Evolutionary conservation across 1,140 invertebrate genomes (phyloP).

Genomic region (Papilio xuthus): DNA sequence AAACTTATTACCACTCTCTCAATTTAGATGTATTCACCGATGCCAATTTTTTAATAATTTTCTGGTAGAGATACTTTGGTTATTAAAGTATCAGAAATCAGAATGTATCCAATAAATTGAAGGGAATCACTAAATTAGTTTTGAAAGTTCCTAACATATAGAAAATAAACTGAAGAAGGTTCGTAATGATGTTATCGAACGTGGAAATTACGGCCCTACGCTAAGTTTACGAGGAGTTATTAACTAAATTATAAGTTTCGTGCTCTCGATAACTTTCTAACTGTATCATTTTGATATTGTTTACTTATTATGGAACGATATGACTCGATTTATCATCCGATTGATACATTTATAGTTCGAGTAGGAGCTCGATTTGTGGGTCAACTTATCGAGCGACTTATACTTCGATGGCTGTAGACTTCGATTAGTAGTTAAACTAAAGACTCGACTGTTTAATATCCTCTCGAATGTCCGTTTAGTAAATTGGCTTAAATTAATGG

Average conservation of each 20-base stretch:
- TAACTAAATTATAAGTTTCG: conserved; percentile 14
- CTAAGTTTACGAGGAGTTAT: neutral
- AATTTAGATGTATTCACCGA: neutral
- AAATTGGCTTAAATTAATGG: neutral
- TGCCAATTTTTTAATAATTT: neutral
- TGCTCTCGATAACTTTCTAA: conserved; percentile 3
- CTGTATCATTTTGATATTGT: neutral
- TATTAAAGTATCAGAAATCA: neutral
- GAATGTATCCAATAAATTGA: neutral
- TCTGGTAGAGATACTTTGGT: neutral
- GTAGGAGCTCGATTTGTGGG: neutral
- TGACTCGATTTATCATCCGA: neutral
- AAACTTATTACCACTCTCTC: neutral
- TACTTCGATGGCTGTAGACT: no score
- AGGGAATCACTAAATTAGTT: neutral
- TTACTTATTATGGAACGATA: neutral
- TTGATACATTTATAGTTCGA: neutral
- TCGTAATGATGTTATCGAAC: neutral
- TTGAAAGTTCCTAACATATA: neutral
- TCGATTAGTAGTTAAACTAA: no score
- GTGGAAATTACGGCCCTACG: neutral
- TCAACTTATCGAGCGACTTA: neutral
- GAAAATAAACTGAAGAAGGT: neutral
- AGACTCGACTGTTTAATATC: neutral
- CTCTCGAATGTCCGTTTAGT: neutral